Percentiles rank a stretch among this genome's conserved stretches.
These are phyloP conservation scores for Vannuccia rotundouncinata DNA, from an alignment of 2,888 invertebrate genomes.

Conservation along the genomic window DNA sequence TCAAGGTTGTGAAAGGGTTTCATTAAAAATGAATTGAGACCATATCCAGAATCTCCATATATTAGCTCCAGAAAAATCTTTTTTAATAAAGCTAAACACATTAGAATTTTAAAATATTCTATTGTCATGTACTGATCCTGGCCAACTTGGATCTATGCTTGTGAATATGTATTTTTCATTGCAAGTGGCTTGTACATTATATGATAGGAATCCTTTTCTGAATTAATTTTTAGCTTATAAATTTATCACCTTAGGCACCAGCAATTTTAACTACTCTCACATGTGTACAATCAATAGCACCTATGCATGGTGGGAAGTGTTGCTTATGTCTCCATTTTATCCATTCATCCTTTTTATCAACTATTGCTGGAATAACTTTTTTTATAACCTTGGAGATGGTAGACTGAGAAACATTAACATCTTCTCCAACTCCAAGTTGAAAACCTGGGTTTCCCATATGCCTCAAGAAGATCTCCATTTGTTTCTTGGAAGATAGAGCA, in stretches of 20 bases:
- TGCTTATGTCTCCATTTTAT: not conserved
- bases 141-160: not conserved
- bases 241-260: not conserved
- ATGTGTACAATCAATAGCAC: constrained; percentile 8
- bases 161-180: not conserved
- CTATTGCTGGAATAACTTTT: constrained; percentile 2
- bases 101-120: not conserved
- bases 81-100: not conserved
- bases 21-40: not conserved
- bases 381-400: constrained; percentile 4
- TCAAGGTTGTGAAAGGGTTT: not conserved
- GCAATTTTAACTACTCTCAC: not conserved
- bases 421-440: constrained; percentile 27
- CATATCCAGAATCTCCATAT: not conserved
- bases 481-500: constrained; percentile 13
- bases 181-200: constrained; percentile 1
- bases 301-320: not conserved
- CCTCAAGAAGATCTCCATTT: constrained; percentile 31
- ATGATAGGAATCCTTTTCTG: not conserved
- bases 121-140: not conserved
- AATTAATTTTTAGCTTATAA: too few species aligned
- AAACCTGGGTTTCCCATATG: constrained; percentile 27
- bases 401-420: constrained; percentile 21
- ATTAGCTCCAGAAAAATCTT: not conserved
- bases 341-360: not conserved